Evolutionary conservation across 1,140 invertebrate genomes (phyloP).

Genomic region (Stegodyphus dumicola): DNA sequence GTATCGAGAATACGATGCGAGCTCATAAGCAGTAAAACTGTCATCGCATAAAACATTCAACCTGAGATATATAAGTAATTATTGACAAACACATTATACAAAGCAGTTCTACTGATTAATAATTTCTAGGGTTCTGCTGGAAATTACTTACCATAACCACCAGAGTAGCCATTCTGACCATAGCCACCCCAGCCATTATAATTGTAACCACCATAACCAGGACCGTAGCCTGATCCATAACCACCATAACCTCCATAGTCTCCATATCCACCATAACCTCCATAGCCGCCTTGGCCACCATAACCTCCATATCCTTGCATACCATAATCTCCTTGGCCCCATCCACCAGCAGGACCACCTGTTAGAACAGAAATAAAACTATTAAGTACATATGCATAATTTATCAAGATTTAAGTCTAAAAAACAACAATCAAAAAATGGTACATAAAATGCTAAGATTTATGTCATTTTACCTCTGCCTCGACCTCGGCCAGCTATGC

Average conservation of each 20-base stretch:
- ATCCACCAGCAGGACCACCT: conserved; percentile 63
- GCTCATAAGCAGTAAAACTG: no score
- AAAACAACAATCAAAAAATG: not conserved
- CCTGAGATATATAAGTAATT: no score
- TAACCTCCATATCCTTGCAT: conserved; percentile 53
- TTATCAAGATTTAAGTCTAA: not conserved
- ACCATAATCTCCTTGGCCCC: conserved; percentile 50
- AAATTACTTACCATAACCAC: conserved; percentile 60
- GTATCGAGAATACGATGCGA: no score
- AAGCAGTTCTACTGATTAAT: not conserved
- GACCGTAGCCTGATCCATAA: conserved; percentile 56
- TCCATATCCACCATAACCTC: conserved; percentile 44
- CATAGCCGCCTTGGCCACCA: conserved; percentile 41
- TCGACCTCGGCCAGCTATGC: conserved; percentile 71
- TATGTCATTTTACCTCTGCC: conserved; percentile 68
- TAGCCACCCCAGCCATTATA: conserved; percentile 74
- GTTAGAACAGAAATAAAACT: not conserved
- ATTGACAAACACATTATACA: not conserved
- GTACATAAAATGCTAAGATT: not conserved
- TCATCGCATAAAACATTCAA: no score
- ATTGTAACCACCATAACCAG: conserved; percentile 63
- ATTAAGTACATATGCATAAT: not conserved
- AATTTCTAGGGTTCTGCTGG: not conserved
- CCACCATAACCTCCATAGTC: conserved; percentile 62
- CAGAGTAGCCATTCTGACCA: conserved; percentile 69